Evolutionary conservation across 2,888 invertebrate species (phyloP).

Genomic region (Scelioninae gen. 1): DNA sequence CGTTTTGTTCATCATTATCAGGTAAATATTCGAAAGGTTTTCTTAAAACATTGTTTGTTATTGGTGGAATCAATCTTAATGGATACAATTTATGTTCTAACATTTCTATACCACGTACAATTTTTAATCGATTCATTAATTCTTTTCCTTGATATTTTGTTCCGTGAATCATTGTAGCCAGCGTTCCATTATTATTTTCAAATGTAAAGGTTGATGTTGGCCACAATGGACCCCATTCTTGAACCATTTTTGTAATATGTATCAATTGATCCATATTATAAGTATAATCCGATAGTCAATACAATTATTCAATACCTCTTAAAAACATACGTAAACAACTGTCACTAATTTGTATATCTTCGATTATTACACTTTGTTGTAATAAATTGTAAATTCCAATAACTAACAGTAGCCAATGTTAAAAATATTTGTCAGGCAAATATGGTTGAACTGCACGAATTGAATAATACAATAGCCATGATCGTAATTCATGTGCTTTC

Average conservation of each 20-base stretch:
- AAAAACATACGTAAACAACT: slow-evolving; percentile 20
- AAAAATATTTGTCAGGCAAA: slow-evolving; percentile 13
- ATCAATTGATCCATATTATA: slow-evolving; percentile 15
- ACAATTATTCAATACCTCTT: slow-evolving; percentile 2
- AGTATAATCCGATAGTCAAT: background rate
- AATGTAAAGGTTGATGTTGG: background rate
- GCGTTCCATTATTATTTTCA: background rate
- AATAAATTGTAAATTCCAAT: background rate
- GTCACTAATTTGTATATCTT: background rate
- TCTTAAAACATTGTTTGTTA: background rate
- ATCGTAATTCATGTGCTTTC: slow-evolving; percentile 17
- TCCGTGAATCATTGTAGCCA: background rate
- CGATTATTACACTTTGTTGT: background rate
- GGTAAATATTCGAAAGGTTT: background rate
- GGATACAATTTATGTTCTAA: background rate
- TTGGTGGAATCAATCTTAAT: background rate
- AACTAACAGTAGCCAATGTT: slow-evolving; percentile 33
- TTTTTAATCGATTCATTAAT: background rate
- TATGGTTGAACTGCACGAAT: background rate
- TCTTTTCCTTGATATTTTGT: slow-evolving; percentile 5
- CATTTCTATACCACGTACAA: background rate
- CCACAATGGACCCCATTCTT: slow-evolving; percentile 12
- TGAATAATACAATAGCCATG: slow-evolving; percentile 15
- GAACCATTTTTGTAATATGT: background rate
- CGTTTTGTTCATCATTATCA: too few species aligned